Conservation (phyloP, 2,888 invertebrate species). For the Pantelozetes paolii region DNA sequence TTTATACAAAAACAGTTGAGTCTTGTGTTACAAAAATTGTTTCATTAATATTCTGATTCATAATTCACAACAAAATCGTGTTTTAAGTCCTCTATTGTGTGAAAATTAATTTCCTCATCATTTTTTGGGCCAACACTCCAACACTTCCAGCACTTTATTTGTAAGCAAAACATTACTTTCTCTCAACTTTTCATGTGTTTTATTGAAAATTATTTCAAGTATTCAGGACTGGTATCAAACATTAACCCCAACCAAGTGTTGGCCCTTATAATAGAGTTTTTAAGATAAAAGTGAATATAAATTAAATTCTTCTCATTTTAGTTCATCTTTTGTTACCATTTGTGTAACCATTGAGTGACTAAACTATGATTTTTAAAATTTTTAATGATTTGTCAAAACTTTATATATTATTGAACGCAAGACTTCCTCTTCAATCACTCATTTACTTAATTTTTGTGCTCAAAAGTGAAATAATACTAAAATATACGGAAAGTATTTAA, state of each 20-base stretch:
- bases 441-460: not conserved
- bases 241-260: no score
- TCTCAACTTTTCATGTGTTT: no score
- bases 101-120: constrained; percentile 24
- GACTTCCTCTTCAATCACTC: constrained; percentile 12
- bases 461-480: constrained; percentile 6
- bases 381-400: no score
- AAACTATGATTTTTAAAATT: not conserved
- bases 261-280: no score
- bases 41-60: constrained; percentile 19
- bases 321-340: no score
- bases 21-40: not conserved
- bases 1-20: not conserved
- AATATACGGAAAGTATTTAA: constrained; percentile 15
- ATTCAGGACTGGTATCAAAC: no score
- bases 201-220: no score
- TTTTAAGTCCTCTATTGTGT: constrained; percentile 8
- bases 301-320: no score
- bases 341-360: no score
- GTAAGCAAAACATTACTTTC: no score
- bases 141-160: not conserved
- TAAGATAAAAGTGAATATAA: no score
- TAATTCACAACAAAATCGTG: constrained; percentile 24
- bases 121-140: constrained; percentile 21
- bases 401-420: no score